These are phyloP conservation scores for Acrobasis repandana DNA, from an alignment of 2,888 invertebrate genomes.

Conservation along the genomic window DNA sequence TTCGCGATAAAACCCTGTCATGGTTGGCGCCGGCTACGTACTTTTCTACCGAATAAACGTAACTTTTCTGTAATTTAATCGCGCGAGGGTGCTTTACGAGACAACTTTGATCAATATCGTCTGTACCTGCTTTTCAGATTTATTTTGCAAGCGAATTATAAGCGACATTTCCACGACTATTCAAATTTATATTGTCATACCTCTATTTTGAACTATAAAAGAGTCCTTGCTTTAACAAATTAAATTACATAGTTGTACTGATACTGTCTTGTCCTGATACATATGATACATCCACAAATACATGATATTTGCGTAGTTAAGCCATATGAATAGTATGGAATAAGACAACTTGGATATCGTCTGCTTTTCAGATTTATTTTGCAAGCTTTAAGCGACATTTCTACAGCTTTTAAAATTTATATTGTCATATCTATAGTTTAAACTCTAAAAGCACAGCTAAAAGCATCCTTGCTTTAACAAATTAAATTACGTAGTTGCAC, in stretches of 20 bases:
- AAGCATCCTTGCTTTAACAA: background rate
- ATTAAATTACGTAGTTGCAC: background rate
- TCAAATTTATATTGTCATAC: too few species aligned
- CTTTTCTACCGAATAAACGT: constrained; percentile 55
- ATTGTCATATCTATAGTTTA: too few species aligned
- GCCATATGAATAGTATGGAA: background rate
- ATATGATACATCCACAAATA: background rate
- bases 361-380: too few species aligned
- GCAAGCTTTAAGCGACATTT: too few species aligned
- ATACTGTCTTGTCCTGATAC: too few species aligned
- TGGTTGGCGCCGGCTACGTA: constrained; percentile 54
- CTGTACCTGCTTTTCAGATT: constrained; percentile 12
- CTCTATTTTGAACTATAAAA: too few species aligned
- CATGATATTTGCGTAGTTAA: background rate
- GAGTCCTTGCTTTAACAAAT: background rate
- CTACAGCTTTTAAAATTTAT: too few species aligned
- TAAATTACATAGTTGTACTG: background rate
- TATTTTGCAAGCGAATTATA: background rate
- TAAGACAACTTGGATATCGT: too few species aligned
- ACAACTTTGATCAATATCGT: constrained; percentile 35
- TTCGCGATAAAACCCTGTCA: constrained; percentile 72
- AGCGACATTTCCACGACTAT: background rate
- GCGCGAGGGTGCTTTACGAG: constrained; percentile 36
- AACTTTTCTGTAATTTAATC: constrained; percentile 67
- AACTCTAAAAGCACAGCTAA: too few species aligned